Evolutionary conservation across 92 coral and sea anemone genomes (phyloP), one percentile per base, ranked within the genome.

Genomic region (Anthopleura xanthogrammica): DNA sequence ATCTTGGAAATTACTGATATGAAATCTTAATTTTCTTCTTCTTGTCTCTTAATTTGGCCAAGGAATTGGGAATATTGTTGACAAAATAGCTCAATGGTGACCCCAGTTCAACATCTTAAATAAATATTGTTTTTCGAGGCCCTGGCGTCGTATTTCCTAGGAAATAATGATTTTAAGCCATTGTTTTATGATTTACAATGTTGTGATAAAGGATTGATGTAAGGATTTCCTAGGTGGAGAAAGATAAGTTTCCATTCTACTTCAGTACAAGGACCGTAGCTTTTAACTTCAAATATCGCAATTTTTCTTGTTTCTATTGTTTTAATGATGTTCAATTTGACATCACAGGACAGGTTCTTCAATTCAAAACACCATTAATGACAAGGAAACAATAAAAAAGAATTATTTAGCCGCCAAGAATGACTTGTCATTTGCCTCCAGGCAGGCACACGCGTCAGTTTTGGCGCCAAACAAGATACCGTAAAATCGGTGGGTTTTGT

Each of bases 291-390:
- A 68, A 16, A 68, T 68, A 62, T 62, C 39, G 29, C 74, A 68
- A 68, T 68, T n/a, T 68, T 68, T 68, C 74, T 68, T 68, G 74
- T 68, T 8, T 3, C 74, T 29, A 68, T 68, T 68, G 74, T 29
- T 24, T 68, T 43, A 65, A 12, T 10, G 36, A 65, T 65, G 72
- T 65, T 23, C 36, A 68, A 36, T 36, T 68, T 64, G 74, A 68
- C 74, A 36, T 10, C 6, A 10, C 16, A 68, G 19, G 40, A 23
- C 42, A 23, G 70, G 70, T 68, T 68, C 29, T 24, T 68, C 74
- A 68, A 23, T 68, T 68, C 42, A 68, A 13, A 24, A 23, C 42
- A 68, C 74, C 40, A 68, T 24, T 68, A 23, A 23, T 68, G 74
- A 68, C 74, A 68, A 24, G 40, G 12, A 2, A 9, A 68, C 2